A percentile compares a stretch with the other conserved stretches of the same genome.
Conservation (phyloP, 2,113 vertebrate species). For the Colossoma macropomum region DNA sequence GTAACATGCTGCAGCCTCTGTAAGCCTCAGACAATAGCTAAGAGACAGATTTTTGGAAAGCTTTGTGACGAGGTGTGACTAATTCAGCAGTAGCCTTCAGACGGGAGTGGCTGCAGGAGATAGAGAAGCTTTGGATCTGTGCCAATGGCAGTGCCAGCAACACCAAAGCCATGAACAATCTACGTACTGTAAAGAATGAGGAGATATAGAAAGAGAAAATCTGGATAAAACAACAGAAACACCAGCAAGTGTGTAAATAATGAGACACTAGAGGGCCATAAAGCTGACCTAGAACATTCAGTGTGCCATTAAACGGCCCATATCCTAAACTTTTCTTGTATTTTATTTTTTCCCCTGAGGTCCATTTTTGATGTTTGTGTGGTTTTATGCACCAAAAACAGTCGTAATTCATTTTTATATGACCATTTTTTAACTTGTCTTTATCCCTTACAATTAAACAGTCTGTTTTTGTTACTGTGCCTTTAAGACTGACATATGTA, state of each 20-base stretch:
- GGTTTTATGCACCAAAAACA: too few relatives aligned
- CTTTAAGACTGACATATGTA: too few relatives aligned
- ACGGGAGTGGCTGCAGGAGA: conserved; percentile 44
- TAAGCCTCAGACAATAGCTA: conserved; percentile 15
- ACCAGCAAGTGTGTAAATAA: neutral
- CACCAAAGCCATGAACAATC: conserved; percentile 7
- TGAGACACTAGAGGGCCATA: neutral
- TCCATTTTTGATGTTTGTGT: too few relatives aligned
- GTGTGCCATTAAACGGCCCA: too few relatives aligned
- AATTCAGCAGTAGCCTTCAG: conserved; percentile 21
- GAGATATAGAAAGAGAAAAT: neutral
- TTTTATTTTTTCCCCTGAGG: too few relatives aligned
- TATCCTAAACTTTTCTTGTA: too few relatives aligned
- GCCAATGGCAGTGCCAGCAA: conserved; percentile 28
- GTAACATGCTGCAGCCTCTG: neutral
- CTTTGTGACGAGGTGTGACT: conserved; percentile 30
- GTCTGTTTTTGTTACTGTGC: too few relatives aligned
- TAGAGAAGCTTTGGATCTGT: conserved; percentile 35
- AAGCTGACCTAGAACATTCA: neutral
- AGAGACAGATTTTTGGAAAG: conserved; percentile 41
- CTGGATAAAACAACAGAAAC: neutral
- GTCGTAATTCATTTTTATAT: too few relatives aligned
- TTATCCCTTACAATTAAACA: too few relatives aligned
- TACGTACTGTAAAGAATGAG: conserved; percentile 7
- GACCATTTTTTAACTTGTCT: too few relatives aligned